These are phyloP conservation scores for Arizona elegans DNA, from an alignment of 2,113 vertebrate species.

Conservation along the genomic window DNA sequence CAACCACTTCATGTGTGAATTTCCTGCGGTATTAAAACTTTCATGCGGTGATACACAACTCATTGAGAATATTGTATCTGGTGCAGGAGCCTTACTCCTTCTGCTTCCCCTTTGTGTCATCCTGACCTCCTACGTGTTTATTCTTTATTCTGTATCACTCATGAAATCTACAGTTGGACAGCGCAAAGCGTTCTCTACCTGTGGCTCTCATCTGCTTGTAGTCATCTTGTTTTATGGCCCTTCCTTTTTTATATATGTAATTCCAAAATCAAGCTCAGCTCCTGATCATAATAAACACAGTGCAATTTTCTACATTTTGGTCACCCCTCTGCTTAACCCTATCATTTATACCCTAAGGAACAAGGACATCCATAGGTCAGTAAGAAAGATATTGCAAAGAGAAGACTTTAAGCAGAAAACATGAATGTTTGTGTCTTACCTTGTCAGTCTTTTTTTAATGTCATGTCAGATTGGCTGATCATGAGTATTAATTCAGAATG, in stretches of 20 bases:
- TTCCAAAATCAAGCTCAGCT: not conserved
- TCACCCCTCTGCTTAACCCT: not conserved
- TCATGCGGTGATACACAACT: slow-evolving; percentile 44
- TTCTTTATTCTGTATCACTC: slow-evolving; percentile 5
- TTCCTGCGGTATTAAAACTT: slow-evolving; percentile 48
- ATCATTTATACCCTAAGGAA: not conserved
- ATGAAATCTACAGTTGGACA: slow-evolving; percentile 25
- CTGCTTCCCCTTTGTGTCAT: slow-evolving; percentile 32
- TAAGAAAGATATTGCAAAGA: not conserved
- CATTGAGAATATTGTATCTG: slow-evolving; percentile 31
- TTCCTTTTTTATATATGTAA: not conserved
- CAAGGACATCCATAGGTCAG: not conserved
- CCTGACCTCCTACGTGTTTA: slow-evolving; percentile 12
- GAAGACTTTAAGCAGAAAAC: not conserved
- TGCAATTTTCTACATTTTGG: not conserved
- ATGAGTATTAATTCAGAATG: not conserved
- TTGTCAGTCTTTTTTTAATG: not conserved
- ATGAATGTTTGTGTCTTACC: not conserved
- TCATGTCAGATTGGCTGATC: not conserved
- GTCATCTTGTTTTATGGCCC: slow-evolving; percentile 40
- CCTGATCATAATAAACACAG: not conserved
- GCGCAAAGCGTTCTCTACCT: slow-evolving; percentile 56
- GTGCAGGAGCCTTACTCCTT: not conserved
- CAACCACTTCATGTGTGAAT: slow-evolving; percentile 60
- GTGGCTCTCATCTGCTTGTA: slow-evolving; percentile 44